Conservation (phyloP, 2,113 vertebrate species). For the Gnathonemus echidnorhynchus region DNA sequence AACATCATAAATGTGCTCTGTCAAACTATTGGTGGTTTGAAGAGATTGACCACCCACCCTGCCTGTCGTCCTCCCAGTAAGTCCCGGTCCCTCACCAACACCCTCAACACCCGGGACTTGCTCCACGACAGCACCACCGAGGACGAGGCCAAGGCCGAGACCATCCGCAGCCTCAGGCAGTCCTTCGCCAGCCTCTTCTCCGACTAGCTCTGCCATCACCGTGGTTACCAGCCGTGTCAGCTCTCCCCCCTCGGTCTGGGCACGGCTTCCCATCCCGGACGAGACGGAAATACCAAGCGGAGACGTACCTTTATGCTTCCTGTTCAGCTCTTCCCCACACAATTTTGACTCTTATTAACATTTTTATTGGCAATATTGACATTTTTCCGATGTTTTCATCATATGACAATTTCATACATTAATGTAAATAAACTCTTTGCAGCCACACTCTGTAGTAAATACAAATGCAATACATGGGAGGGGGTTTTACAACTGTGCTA, state of each 20-base stretch:
- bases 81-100: constrained; percentile 93
- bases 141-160: constrained; percentile 91
- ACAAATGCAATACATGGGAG: not conserved
- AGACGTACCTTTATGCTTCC: not conserved
- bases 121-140: constrained; percentile 66
- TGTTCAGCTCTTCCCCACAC: not conserved
- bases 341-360: not conserved
- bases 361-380: constrained; percentile 5
- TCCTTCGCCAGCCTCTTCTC: constrained; percentile 96
- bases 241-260: not conserved
- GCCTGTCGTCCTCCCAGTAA: constrained; percentile 66
- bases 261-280: not conserved
- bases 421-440: not conserved
- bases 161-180: constrained; percentile 90
- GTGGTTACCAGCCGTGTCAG: not conserved
- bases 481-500: not conserved
- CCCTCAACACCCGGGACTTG: constrained; percentile 74
- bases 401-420: not conserved
- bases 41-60: not conserved
- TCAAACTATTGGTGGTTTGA: not conserved
- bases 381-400: not conserved
- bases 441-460: not conserved
- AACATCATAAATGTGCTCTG: not conserved
- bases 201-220: constrained; percentile 57
- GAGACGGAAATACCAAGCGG: not conserved